These are phyloP conservation scores for Reticulitermes lucifugus DNA, from an alignment of 2,888 invertebrate genomes.

Conservation along the genomic window DNA sequence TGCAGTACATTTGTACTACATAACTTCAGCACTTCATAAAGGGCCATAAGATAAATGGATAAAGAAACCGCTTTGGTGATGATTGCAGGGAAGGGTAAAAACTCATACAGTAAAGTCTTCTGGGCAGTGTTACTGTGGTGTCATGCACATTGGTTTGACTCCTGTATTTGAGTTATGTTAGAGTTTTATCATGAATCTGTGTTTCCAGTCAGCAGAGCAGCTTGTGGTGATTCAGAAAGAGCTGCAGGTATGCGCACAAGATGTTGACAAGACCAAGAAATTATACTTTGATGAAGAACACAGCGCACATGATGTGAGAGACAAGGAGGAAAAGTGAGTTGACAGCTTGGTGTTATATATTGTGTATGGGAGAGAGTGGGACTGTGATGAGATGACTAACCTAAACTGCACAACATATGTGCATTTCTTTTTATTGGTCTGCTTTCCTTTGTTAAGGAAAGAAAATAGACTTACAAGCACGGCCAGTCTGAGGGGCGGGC, in stretches of 20 bases:
- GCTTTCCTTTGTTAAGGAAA: no score
- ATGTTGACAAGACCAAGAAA: conserved; percentile 95
- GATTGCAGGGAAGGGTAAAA: no score
- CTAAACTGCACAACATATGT: no score
- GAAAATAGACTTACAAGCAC: no score
- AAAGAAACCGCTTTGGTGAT: neutral
- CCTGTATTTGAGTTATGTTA: neutral
- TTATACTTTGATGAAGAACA: conserved; percentile 96
- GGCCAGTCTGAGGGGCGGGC: no score
- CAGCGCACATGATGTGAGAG: conserved; percentile 93
- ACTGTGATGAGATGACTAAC: no score
- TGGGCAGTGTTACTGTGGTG: neutral
- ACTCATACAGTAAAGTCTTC: neutral
- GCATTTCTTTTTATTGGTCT: no score
- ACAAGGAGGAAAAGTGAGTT: conserved; percentile 91
- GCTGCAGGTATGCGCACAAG: conserved; percentile 85
- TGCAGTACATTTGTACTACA: no score
- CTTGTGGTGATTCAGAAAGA: conserved; percentile 91
- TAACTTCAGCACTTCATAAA: neutral
- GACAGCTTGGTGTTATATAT: neutral
- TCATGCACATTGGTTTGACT: neutral
- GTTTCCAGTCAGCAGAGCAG: conserved; percentile 80
- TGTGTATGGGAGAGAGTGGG: neutral
- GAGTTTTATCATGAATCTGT: neutral
- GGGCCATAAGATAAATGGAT: neutral